Evolutionary conservation across 2,113 vertebrate genomes (phyloP), one percentile per base, ranked within the genome.

Genomic region (Motacilla tschutschensis): DNA sequence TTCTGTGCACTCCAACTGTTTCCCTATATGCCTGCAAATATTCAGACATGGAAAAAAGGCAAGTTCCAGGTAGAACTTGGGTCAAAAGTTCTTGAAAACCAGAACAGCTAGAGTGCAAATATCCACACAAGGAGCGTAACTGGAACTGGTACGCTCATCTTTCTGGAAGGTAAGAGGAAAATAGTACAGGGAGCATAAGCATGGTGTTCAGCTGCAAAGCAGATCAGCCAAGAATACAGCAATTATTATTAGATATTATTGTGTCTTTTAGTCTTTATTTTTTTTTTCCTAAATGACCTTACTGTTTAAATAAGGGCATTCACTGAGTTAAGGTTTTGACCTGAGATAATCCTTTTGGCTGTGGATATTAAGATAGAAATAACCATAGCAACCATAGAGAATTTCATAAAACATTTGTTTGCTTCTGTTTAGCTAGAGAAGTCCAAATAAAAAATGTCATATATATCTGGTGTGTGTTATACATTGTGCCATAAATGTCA

Each of bases 401-500:
- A 94, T 94, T 93, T 92, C 58, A 85, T 87, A 87, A 92, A 95
- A 80, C 85, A 87, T 94, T 94, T 93, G 83, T 94, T 95, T 95
- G 94, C 94, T 94, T 93, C 94, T 94, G 94, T 95, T 93, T 92
- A 94, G 88, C 83, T 87, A 75, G 90, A 87, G 85, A 91, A 94
- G 76, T 89, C 88, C 91, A 93, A 95, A 93, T 95, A 94, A 95
- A 94, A 94, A 92, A 94, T 94, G 85, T 93, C 91, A 93, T 69
- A 85, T 94, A 91, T 92, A 94, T 94, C 93, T 95, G 93, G 88
- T 93, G 65, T 95, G 85, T 95, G 94, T 94, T 95, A 95, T 95
- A 94, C 89, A 94, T 92, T 91, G 87, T 94, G 85, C 93, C 89
- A 87, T 95, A 95, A 95, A 95, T 95, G 93, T 94, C 93, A 94